These are phyloP conservation scores for Manduca sexta DNA, from an alignment of 1,140 invertebrate species.

Conservation along the genomic window DNA sequence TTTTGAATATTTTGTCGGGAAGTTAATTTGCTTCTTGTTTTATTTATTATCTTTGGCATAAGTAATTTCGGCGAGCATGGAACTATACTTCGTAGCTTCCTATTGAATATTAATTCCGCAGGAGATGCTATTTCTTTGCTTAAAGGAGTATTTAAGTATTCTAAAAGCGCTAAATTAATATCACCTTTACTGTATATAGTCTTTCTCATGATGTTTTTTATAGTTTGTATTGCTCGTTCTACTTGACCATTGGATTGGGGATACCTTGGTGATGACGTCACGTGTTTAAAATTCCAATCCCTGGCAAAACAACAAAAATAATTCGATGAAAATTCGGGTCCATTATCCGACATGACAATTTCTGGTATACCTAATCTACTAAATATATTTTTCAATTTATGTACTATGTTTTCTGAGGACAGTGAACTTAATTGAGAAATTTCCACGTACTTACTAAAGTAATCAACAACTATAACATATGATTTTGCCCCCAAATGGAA, in stretches of 20 bases:
- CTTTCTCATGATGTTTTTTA: slow-evolving; percentile 39
- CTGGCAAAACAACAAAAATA: slow-evolving; percentile 55
- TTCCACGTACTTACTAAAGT: slow-evolving; percentile 46
- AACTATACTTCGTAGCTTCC: slow-evolving; percentile 13
- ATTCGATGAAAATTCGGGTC: slow-evolving; percentile 50
- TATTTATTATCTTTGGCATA: slow-evolving; percentile 4
- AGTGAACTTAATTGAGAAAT: slow-evolving; percentile 10
- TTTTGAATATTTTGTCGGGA: too few relatives aligned
- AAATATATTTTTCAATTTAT: slow-evolving; percentile 42
- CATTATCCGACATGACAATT: slow-evolving; percentile 58
- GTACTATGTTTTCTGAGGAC: slow-evolving; percentile 20
- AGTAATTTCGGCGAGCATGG: slow-evolving; percentile 2
- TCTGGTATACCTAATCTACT: slow-evolving; percentile 49
- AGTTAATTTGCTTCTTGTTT: too few relatives aligned
- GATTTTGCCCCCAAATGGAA: slow-evolving; percentile 34
- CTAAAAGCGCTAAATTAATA: slow-evolving; percentile 26
- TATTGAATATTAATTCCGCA: slow-evolving; percentile 14
- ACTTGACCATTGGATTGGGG: slow-evolving; percentile 60
- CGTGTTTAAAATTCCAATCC: slow-evolving; percentile 48
- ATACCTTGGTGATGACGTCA: slow-evolving; percentile 48
- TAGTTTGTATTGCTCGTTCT: slow-evolving; percentile 35
- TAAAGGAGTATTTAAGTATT: slow-evolving; percentile 31
- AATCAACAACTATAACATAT: slow-evolving; percentile 47
- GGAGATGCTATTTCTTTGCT: slow-evolving; percentile 9
- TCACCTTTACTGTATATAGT: slow-evolving; percentile 17